Conservation (phyloP, 1,140 invertebrate genomes). For the Hestina assimilis region DNA sequence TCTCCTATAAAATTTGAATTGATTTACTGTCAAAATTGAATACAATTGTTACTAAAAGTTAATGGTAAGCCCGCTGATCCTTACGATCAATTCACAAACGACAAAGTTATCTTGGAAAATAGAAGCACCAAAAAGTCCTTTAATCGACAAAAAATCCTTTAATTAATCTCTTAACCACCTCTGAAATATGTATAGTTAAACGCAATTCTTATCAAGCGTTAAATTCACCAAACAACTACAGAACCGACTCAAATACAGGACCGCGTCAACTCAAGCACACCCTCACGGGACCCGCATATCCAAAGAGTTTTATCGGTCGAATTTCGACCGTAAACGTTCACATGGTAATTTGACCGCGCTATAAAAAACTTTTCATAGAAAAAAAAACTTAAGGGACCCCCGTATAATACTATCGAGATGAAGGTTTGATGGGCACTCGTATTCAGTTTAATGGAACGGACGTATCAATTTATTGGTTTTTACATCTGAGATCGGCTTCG, state of each 20-base stretch:
- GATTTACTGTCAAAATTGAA: too few species aligned
- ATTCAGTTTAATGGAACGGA: conserved; percentile 18
- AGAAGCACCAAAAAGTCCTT: too few species aligned
- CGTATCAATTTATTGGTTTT: conserved; percentile 12
- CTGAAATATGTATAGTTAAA: too few species aligned
- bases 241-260: background rate
- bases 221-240: background rate
- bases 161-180: too few species aligned
- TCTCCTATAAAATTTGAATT: too few species aligned
- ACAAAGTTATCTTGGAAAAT: too few species aligned
- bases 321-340: conserved; percentile 36
- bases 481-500: background rate
- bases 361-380: conserved; percentile 37
- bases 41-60: too few species aligned
- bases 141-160: too few species aligned
- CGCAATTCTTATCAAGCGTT: background rate
- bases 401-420: conserved; percentile 24
- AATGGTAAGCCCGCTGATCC: too few species aligned
- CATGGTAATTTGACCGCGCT: conserved; percentile 34
- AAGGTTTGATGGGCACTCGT: conserved; percentile 21
- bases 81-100: too few species aligned
- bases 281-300: conserved; percentile 12
- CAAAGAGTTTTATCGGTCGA: conserved; percentile 32
- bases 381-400: conserved; percentile 36
- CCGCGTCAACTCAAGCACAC: conserved; percentile 9